Percentiles rank a stretch among this genome's conserved stretches.
Conservation (phyloP, 2,113 vertebrate species). For the Tringa solitaria region DNA sequence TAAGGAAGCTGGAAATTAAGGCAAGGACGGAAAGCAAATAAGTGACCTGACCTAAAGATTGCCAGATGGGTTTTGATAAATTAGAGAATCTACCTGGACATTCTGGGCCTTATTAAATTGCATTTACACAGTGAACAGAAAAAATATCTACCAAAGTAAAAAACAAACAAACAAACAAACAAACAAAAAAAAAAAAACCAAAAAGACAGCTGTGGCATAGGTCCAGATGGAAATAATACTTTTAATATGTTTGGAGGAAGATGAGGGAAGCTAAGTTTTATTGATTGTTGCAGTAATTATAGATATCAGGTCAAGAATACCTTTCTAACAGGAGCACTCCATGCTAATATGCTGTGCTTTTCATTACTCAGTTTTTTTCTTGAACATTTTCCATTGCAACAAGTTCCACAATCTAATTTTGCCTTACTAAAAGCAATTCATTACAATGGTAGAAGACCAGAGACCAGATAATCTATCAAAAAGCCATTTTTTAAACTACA, state of each 20-base stretch:
- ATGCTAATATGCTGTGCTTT: neutral
- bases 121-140: neutral
- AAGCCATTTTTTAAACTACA: fast-evolving
- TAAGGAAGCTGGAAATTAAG: neutral
- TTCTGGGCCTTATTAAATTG: neutral
- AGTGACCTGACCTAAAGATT: neutral
- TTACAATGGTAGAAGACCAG: neutral
- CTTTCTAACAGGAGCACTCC: neutral
- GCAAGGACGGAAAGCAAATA: neutral
- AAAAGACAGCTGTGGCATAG: neutral
- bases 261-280: neutral
- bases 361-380: neutral
- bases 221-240: neutral
- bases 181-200: no score
- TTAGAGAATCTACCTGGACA: neutral
- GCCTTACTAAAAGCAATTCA: neutral
- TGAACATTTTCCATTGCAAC: neutral
- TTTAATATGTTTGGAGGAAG: neutral
- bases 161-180: neutral
- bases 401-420: neutral
- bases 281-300: neutral
- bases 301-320: neutral
- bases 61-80: neutral
- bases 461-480: neutral
- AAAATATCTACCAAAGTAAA: neutral